Base-by-base conservation (phyloP, 2,113 vertebrate species). In the Labrus mixtus region DNA sequence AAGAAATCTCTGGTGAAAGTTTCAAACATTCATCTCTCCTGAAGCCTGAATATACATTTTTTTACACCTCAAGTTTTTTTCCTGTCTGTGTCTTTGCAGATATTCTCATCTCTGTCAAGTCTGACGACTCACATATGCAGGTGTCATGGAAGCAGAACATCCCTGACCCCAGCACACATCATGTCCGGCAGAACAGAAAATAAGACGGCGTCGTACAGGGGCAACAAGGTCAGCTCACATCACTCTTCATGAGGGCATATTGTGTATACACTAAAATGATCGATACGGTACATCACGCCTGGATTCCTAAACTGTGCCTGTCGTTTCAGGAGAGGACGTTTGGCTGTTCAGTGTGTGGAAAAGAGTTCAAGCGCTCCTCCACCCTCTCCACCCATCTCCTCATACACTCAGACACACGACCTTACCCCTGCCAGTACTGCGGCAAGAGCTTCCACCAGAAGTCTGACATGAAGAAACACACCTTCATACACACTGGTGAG, bases 401-500 rank as follows among this genome's bases (percentile, higher is more conserved):
- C 66, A 94, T 95, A 64, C 94, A 95, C 59, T 93, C 94, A 1
- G 92, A 94, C 88, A 94, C 87, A 0, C 84, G 94, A 53, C 94
- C 94, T 0, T 94, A 92, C 72, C 89, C 94, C 71, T 95, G 94
- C 83, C 92, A 91, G 80, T 94, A 93, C 89, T 95, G 94, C 13
- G 90, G 91, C 60, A 95, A 94, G 67, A 83, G 91, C 36, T 95
- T 94, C 68, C 94, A 95, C 86, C 94, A 95, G 89, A 94, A 95
- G 84, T 94, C 92, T 0, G 92, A 93, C 84, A 92, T 93, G 92
- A 93, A 93, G 86, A 92, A 93, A 45, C 92, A 93, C 82, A 92
- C 91, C 12, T 93, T 92, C 68, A 87, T 88, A 53, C 92, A 93
- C 82, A 93, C 92, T 0, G 92, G 92, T 92, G 65, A 69, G 88